Conservation (phyloP, 1,140 invertebrate species). For the Eumaeus atala region DNA sequence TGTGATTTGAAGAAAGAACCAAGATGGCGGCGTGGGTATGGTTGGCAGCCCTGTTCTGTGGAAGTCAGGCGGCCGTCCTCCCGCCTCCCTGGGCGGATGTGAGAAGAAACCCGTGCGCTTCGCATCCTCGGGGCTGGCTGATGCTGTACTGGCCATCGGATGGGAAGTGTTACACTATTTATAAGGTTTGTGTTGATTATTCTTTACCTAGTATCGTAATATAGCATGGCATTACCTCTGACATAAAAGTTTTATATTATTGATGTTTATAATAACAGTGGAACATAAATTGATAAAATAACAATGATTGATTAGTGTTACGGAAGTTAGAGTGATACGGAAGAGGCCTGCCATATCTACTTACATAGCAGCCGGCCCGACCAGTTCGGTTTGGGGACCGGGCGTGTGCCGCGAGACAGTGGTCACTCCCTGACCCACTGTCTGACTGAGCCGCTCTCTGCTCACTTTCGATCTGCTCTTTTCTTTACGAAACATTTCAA, state of each 20-base stretch:
- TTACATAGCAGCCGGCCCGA: too few species aligned
- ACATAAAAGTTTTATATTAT: too few species aligned
- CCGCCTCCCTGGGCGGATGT: slow-evolving; percentile 90
- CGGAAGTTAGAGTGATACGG: too few species aligned
- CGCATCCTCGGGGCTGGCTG: slow-evolving; percentile 86
- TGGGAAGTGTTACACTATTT: slow-evolving; percentile 89
- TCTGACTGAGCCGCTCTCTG: neutral
- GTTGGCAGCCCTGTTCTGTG: slow-evolving; percentile 50
- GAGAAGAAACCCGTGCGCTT: slow-evolving; percentile 85
- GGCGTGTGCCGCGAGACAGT: too few species aligned
- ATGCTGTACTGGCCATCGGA: slow-evolving; percentile 87
- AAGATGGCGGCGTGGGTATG: slow-evolving; percentile 53
- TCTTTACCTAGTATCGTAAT: slow-evolving; percentile 3
- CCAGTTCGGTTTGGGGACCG: neutral
- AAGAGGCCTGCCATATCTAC: too few species aligned
- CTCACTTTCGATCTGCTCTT: slow-evolving; percentile 4
- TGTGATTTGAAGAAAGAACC: slow-evolving; percentile 2
- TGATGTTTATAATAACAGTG: slow-evolving; percentile 4
- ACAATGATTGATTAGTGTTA: neutral
- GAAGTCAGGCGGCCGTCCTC: slow-evolving; percentile 77
- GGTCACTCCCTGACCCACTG: slow-evolving; percentile 2
- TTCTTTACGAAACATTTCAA: too few species aligned
- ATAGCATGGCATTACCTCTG: too few species aligned
- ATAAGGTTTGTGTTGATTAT: slow-evolving; percentile 75
- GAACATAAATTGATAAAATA: too few species aligned